Conservation (phyloP, 2,113 vertebrate species). For the Rhizomys pruinosus region DNA sequence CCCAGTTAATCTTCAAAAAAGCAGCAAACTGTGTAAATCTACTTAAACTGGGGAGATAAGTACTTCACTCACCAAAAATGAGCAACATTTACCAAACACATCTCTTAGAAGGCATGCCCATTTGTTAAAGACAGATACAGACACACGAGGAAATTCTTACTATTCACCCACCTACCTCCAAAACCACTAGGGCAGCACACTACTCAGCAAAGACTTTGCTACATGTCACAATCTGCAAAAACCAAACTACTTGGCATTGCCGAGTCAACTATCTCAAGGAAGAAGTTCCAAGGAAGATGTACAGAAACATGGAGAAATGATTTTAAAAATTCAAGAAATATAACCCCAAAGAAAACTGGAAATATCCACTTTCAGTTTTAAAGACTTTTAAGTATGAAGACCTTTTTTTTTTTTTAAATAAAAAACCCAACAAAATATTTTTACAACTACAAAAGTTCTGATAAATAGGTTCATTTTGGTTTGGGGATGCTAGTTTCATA, state of each 20-base stretch:
- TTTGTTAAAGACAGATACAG: background rate
- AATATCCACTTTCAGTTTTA: slow-evolving; percentile 23
- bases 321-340: slow-evolving; percentile 21
- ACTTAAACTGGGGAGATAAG: slow-evolving; percentile 81
- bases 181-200: background rate
- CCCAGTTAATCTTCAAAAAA: slow-evolving; percentile 86
- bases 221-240: slow-evolving; percentile 63
- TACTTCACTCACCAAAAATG: slow-evolving; percentile 76
- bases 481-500: background rate
- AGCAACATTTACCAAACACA: slow-evolving; percentile 66
- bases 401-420: background rate
- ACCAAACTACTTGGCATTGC: background rate
- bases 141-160: background rate
- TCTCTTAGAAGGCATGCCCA: slow-evolving; percentile 46
- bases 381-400: slow-evolving; percentile 35
- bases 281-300: slow-evolving; percentile 33
- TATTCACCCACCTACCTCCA: background rate
- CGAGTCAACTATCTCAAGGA: slow-evolving; percentile 27
- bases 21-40: slow-evolving; percentile 86
- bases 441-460: slow-evolving; percentile 18
- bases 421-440: slow-evolving; percentile 50
- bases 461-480: slow-evolving; percentile 34
- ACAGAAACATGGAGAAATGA: background rate
- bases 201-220: slow-evolving; percentile 33
- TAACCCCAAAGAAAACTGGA: slow-evolving; percentile 25